Evolutionary conservation across 92 coral and sea anemone genomes (phyloP).

Genomic region (Zoanthus sansibaricus): DNA sequence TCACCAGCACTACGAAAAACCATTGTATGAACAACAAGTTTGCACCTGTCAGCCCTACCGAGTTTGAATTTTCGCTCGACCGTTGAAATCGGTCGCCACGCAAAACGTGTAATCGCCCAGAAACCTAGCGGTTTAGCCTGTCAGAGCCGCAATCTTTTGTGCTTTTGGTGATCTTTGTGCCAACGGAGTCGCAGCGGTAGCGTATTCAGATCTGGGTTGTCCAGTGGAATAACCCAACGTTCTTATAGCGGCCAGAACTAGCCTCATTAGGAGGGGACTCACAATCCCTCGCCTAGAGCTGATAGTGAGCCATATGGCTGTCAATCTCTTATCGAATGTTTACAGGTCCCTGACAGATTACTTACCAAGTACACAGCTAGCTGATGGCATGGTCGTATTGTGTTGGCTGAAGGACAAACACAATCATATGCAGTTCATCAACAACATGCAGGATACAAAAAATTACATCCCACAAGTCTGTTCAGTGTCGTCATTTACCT

Average conservation of each 20-base stretch:
- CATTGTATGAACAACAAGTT: too few relatives aligned
- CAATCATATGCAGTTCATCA: conserved; percentile 27
- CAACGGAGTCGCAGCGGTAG: conserved; percentile 23
- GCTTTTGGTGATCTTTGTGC: conserved; percentile 24
- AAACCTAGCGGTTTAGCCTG: neutral
- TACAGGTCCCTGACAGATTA: neutral
- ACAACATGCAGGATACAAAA: conserved; percentile 8
- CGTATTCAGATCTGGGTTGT: neutral
- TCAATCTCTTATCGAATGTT: conserved; percentile 1
- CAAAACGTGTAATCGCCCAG: neutral
- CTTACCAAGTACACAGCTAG: neutral
- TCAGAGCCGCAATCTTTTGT: neutral
- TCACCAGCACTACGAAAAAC: too few relatives aligned
- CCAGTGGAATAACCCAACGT: neutral
- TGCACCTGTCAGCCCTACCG: too few relatives aligned
- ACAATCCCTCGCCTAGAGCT: conserved; percentile 11
- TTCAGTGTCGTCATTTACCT: conserved; percentile 32
- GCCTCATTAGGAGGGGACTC: conserved; percentile 18
- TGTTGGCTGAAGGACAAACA: conserved; percentile 30
- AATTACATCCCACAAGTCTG: neutral
- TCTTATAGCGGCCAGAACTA: conserved; percentile 7
- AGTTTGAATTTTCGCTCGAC: neutral
- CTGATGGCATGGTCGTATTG: conserved; percentile 2
- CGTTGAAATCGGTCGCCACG: too few relatives aligned
- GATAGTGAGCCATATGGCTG: conserved; percentile 25